Evolutionary conservation across 2,888 invertebrate genomes (phyloP), one percentile per base, ranked within the genome.

Genomic region (Agrochola lota): DNA sequence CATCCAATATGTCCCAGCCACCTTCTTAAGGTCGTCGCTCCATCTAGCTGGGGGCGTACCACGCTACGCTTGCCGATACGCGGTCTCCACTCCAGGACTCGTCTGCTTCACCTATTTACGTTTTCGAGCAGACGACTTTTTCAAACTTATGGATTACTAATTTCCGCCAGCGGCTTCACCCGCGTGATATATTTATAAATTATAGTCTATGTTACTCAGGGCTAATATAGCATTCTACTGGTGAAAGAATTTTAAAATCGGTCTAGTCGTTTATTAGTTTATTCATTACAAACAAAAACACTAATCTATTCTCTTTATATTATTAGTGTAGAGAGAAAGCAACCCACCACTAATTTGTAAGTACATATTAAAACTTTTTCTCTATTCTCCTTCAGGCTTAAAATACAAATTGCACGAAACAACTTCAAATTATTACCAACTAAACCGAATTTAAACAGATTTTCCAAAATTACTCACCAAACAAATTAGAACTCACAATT

Each of bases 311-410:
- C 46, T 49, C 15, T 17, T 49, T 5, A 5, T 15, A 46, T 5
- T 49, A 49, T 49, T 49, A 49, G 5, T n/a, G n/a, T n/a, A n/a
- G n/a, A n/a, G n/a, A n/a, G n/a, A 35, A 43, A 40, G 4, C 20
- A 26, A n/a, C 3, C 20, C 7, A 15, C n/a, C 1, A 26, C n/a
- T 62, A 46, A 64, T 40, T 43, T 20, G 83, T 83, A 67, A 85
- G 83, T 80, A 69, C 20, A 46, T 26, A 30, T n/a, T 46, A 11
- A 52, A 59, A 26, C 4, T 30, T 46, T n/a, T 57, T 1, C 8
- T 20, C 3, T 35, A 23, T 43, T 64, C 64, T 49, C 17, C 9
- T 11, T 40, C 17, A 9, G 2, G 17, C 2, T 35, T 76, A 17
- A 52, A 46, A 55, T 60, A 26, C 0, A 1, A 52, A 68, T 46